Percentiles rank a stretch among this genome's conserved stretches.
Evolutionary conservation across 2,888 invertebrate genomes (phyloP).

Genomic region (Drosophila limbata): DNA sequence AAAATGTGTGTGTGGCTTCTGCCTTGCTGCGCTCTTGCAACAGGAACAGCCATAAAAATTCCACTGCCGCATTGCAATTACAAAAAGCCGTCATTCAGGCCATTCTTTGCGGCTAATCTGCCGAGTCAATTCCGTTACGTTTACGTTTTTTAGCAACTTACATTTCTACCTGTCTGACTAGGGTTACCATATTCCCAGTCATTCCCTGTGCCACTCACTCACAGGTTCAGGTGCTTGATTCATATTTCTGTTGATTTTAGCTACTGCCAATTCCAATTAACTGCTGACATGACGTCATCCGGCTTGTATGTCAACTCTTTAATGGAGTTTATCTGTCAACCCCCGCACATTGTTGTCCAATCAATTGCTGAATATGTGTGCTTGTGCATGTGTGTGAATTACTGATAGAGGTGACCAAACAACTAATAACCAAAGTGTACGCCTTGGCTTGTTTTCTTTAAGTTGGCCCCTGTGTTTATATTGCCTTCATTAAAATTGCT

Average conservation of each 20-base stretch:
- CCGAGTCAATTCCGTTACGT: slow-evolving; percentile 37
- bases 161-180: slow-evolving; percentile 39
- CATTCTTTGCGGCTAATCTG: slow-evolving; percentile 51
- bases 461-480: slow-evolving; percentile 49
- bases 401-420: slow-evolving; percentile 53
- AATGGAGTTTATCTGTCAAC: slow-evolving; percentile 61
- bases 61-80: slow-evolving; percentile 61
- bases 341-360: slow-evolving; percentile 61
- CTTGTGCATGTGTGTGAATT: slow-evolving; percentile 8
- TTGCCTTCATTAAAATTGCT: slow-evolving; percentile 60
- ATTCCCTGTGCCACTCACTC: slow-evolving; percentile 41
- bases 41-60: slow-evolving; percentile 71
- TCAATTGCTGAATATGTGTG: slow-evolving; percentile 21
- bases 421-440: slow-evolving; percentile 31
- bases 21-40: slow-evolving; percentile 47
- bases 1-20: slow-evolving; percentile 57
- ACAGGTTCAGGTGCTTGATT: slow-evolving; percentile 45
- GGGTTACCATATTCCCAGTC: slow-evolving; percentile 42
- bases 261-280: slow-evolving; percentile 36
- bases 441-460: slow-evolving; percentile 66
- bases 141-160: slow-evolving; percentile 22
- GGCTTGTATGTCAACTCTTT: slow-evolving; percentile 50
- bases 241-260: slow-evolving; percentile 27
- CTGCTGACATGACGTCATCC: slow-evolving; percentile 67
- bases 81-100: slow-evolving; percentile 20